Base-by-base conservation (phyloP, 1,140 invertebrate genomes). In the Drosophila hydei region DNA sequence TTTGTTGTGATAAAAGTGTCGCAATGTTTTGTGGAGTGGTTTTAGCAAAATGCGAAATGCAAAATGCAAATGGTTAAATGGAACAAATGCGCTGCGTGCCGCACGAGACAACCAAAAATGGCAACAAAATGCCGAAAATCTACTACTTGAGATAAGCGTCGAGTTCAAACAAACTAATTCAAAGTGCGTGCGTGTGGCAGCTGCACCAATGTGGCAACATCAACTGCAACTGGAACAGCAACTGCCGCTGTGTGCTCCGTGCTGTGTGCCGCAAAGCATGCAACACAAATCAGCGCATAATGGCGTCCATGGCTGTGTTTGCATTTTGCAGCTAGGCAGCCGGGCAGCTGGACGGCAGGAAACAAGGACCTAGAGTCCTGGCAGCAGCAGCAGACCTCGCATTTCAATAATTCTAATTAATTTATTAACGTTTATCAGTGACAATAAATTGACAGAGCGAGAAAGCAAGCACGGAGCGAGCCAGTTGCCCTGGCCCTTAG, bases 351-450 rank as follows among this genome's bases (percentile, higher is more conserved):
- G 48, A 14, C 42, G 23, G 16, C 56, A 79, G 75, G 25, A 61
- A 55, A 19, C 55, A 27, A 61, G 70, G 56, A 67, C 56, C 60
- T 59, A 64, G 42, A 55, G 59, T 23, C 38, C 36, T 48, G 27
- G 33, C 30, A 19, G 48, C 25, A 43, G 40, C 43, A 42, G 25
- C 38, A 19, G 56, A 42, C 36, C 69, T 77, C 80, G 81, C 85
- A 91, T 91, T 91, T 91, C 90, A 91, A 91, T 91, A 91, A 91
- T 90, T 91, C 90, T 91, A 91, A 91, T 91, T 91, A 91, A 91
- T 91, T 91, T 91, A 91, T 91, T 91, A 91, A 90, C 83, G 85
- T 84, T 91, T 91, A 91, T 91, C 89, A 84, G 71, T 42, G 72
- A 55, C 81, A 69, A 91, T 91, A 91, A 90, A 91, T 91, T 87